These are phyloP conservation scores for Misgurnus anguillicaudatus DNA, from an alignment of 2,113 vertebrate genomes.

Conservation along the genomic window DNA sequence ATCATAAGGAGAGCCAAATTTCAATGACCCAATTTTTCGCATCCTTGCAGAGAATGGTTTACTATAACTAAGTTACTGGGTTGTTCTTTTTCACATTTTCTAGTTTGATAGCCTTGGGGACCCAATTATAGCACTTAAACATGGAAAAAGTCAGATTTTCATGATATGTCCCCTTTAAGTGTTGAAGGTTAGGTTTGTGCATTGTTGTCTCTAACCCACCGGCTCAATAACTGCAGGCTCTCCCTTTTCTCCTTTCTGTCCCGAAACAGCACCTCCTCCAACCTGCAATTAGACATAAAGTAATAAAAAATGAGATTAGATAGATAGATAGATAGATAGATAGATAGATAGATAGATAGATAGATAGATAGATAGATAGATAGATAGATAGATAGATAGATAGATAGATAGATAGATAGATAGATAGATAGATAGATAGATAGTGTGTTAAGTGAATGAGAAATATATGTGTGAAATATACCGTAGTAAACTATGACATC, in stretches of 20 bases:
- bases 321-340: slow-evolving; percentile 6
- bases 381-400: neutral
- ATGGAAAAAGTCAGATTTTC: too few relatives aligned
- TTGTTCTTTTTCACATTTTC: too few relatives aligned
- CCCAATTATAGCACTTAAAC: too few relatives aligned
- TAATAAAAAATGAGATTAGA: neutral
- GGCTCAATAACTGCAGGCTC: slow-evolving; percentile 96
- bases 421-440: neutral
- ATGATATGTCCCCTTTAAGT: too few relatives aligned
- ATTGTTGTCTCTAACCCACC: slow-evolving; percentile 76
- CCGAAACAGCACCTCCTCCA: slow-evolving; percentile 78
- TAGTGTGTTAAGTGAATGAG: slow-evolving; percentile 6
- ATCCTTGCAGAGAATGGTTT: too few relatives aligned
- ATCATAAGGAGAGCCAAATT: too few relatives aligned
- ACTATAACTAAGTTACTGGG: too few relatives aligned
- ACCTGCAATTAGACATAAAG: slow-evolving; percentile 74
- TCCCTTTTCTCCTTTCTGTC: slow-evolving; percentile 94
- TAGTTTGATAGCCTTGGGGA: too few relatives aligned
- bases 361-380: neutral
- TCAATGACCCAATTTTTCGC: too few relatives aligned
- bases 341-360: neutral
- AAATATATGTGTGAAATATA: neutral
- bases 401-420: neutral
- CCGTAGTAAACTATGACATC: neutral
- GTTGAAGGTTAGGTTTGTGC: neutral